Conservation (phyloP, 2,113 vertebrate species). For the Rhinolophus sinicus region DNA sequence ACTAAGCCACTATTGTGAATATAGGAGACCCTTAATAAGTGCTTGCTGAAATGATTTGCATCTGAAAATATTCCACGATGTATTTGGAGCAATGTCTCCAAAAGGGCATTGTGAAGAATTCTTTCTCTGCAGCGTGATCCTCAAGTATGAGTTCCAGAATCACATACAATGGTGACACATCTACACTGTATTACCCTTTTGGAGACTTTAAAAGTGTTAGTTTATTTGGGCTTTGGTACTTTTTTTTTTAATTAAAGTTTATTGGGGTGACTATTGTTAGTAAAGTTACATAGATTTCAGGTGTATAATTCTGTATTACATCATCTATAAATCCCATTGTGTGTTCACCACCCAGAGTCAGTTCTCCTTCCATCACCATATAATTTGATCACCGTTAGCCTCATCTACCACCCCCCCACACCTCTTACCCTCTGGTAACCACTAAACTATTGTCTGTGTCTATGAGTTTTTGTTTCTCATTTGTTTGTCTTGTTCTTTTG, state of each 20-base stretch:
- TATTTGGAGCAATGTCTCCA: not conserved
- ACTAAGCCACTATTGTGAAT: not conserved
- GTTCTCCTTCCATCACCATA: too few species aligned
- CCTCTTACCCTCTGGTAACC: too few species aligned
- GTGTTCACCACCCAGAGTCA: too few species aligned
- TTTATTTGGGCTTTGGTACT: not conserved
- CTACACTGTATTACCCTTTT: not conserved
- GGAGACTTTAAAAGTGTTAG: not conserved
- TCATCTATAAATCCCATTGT: too few species aligned
- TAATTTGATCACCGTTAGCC: too few species aligned
- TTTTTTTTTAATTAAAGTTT: not conserved
- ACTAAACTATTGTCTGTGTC: too few species aligned
- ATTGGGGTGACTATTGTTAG: too few species aligned
- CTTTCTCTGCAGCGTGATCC: not conserved
- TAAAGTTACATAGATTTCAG: too few species aligned
- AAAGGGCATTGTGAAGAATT: not conserved
- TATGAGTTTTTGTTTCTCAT: too few species aligned
- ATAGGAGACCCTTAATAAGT: not conserved
- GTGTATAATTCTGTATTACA: too few species aligned
- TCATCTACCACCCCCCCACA: too few species aligned
- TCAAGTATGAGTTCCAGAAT: not conserved
- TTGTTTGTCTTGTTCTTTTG: too few species aligned
- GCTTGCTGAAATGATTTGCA: not conserved
- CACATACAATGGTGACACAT: fast-evolving
- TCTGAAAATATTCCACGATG: not conserved